These are phyloP conservation scores for Hippocampus zosterae DNA, from an alignment of 2,113 vertebrate genomes.

Conservation along the genomic window DNA sequence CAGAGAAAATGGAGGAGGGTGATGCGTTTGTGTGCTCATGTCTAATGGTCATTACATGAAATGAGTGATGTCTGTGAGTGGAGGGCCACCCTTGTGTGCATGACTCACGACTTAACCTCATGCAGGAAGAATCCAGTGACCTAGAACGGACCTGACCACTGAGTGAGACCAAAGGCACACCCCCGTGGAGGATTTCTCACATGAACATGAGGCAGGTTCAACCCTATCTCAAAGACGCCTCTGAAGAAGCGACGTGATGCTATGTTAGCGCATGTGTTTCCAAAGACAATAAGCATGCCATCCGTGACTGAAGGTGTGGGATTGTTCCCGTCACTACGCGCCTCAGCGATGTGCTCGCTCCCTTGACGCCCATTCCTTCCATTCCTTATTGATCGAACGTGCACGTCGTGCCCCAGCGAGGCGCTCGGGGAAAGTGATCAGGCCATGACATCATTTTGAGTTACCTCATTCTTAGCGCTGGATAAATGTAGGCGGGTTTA, in stretches of 20 bases:
- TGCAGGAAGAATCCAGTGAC: constrained; percentile 50
- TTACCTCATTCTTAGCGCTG: constrained; percentile 47
- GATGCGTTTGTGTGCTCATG: constrained; percentile 13
- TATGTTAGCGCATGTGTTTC: constrained; percentile 30
- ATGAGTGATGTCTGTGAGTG: constrained; percentile 33
- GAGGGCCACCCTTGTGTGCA: constrained; percentile 30
- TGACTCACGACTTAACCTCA: constrained; percentile 62
- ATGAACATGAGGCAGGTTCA: constrained; percentile 30
- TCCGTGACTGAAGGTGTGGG: constrained; percentile 39
- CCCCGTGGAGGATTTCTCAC: constrained; percentile 25
- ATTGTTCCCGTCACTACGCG: constrained; percentile 26
- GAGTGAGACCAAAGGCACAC: constrained; percentile 30
- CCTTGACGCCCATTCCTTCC: constrained; percentile 56
- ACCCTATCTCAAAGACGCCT: constrained; percentile 12
- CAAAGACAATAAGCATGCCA: constrained; percentile 43
- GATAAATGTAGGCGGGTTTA: constrained; percentile 33
- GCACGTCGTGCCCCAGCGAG: constrained; percentile 23
- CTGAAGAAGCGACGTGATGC: constrained; percentile 19
- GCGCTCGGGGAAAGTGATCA: constrained; percentile 63
- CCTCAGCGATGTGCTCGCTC: neutral
- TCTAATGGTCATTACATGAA: constrained; percentile 37
- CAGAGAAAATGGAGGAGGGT: constrained; percentile 4
- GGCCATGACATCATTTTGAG: constrained; percentile 61
- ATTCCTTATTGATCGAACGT: constrained; percentile 62
- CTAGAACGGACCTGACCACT: constrained; percentile 31